Percentiles rank a stretch among this genome's conserved stretches.
Conservation (phyloP, 2,113 vertebrate genomes). For the Athene cunicularia region DNA sequence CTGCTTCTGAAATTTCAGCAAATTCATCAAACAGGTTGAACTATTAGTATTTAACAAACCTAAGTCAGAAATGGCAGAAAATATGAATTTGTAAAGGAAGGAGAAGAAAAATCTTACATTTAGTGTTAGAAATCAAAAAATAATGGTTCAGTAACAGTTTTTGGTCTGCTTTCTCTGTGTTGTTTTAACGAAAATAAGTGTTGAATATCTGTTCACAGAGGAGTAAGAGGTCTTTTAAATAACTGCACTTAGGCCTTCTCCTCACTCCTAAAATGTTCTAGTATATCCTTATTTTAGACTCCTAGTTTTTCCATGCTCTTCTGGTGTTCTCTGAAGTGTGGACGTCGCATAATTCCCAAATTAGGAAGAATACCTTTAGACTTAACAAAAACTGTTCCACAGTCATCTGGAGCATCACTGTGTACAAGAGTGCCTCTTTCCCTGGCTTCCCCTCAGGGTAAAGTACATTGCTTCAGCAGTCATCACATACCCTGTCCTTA, state of each 20-base stretch:
- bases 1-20: background rate
- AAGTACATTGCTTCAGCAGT: constrained; percentile 21
- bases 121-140: background rate
- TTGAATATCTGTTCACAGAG: background rate
- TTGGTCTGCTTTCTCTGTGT: background rate
- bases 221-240: background rate
- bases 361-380: constrained; percentile 32
- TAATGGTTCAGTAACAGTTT: background rate
- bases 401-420: constrained; percentile 20
- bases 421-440: constrained; percentile 16
- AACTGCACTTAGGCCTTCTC: background rate
- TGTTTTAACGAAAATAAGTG: background rate
- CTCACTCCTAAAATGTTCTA: background rate
- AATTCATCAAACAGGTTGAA: background rate
- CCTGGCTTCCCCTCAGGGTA: constrained; percentile 22
- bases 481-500: background rate
- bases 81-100: background rate
- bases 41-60: background rate
- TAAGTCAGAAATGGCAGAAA: background rate
- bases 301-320: background rate
- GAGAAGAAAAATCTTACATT: background rate
- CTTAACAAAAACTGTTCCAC: constrained; percentile 19
- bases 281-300: constrained; percentile 36
- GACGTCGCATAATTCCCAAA: constrained; percentile 12
- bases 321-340: constrained; percentile 5